A percentile compares a stretch with the other conserved stretches of the same genome.
These are phyloP conservation scores for Fulica atra DNA, from an alignment of 2,113 vertebrate species.

Conservation along the genomic window DNA sequence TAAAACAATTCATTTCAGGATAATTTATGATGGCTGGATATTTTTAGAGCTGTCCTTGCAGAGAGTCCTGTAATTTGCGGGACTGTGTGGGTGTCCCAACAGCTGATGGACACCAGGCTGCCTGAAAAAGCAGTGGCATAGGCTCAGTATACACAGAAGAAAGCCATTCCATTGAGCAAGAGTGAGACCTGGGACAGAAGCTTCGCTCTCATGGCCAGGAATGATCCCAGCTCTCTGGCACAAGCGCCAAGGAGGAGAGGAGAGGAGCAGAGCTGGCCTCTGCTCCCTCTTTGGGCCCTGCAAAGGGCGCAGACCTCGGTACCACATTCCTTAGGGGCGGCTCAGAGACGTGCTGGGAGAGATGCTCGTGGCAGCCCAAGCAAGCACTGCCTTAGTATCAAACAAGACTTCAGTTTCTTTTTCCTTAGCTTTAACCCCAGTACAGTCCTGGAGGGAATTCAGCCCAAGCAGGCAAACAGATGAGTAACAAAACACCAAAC, in stretches of 20 bases:
- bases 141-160: slow-evolving; percentile 54
- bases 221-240: slow-evolving; percentile 2
- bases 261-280: not conserved
- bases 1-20: slow-evolving; percentile 76
- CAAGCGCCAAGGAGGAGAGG: not conserved
- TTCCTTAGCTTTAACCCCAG: not conserved
- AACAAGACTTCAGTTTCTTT: not conserved
- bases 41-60: slow-evolving; percentile 66
- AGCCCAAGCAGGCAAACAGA: not conserved
- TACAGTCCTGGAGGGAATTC: not conserved
- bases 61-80: slow-evolving; percentile 76
- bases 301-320: not conserved
- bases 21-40: slow-evolving; percentile 68
- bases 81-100: slow-evolving; percentile 74
- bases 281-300: not conserved
- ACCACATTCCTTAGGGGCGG: not conserved
- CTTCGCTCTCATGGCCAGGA: slow-evolving; percentile 4
- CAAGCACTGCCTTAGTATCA: not conserved
- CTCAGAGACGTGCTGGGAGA: not conserved
- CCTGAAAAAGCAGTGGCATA: slow-evolving; percentile 63
- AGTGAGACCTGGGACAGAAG: slow-evolving; percentile 1
- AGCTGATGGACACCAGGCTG: slow-evolving; percentile 55
- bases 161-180: slow-evolving; percentile 20
- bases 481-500: not conserved
- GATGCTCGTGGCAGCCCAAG: not conserved